phyloP scores from a whole-genome alignment of 2,797 vertebrate genomes.

The Chaenodraco wilsoni region DNA sequence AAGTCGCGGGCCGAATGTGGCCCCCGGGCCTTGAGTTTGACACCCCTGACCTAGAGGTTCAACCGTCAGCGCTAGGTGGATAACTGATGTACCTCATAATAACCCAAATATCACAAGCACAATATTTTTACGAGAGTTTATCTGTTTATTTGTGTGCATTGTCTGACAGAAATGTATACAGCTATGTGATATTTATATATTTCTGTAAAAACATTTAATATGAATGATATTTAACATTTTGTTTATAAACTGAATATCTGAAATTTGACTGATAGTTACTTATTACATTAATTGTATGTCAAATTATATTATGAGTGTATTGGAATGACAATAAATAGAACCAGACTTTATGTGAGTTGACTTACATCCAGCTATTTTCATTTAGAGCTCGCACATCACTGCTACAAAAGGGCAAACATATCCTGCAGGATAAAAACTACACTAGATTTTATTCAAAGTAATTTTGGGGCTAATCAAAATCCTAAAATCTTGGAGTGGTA shows the following conservation, averaged over 20 bases:
- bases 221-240: slow-evolving; percentile 45
- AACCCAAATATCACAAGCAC: background rate
- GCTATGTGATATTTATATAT: background rate
- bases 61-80: background rate
- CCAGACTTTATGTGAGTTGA: slow-evolving; percentile 6
- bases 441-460: background rate
- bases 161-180: slow-evolving; percentile 21
- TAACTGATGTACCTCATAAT: slow-evolving; percentile 34
- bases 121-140: background rate
- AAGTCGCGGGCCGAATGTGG: too few relatives aligned
- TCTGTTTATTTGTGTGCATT: slow-evolving; percentile 15
- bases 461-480: slow-evolving; percentile 23
- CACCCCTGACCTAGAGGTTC: too few relatives aligned
- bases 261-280: slow-evolving; percentile 13
- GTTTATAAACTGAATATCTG: slow-evolving; percentile 23
- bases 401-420: background rate
- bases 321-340: slow-evolving; percentile 44
- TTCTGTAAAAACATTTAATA: slow-evolving; percentile 21
- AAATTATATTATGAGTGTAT: slow-evolving; percentile 45
- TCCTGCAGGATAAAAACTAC: slow-evolving; percentile 9
- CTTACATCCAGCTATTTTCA: background rate
- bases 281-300: slow-evolving; percentile 29
- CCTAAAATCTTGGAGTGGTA: background rate
- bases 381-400: background rate
- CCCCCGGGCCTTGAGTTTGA: too few relatives aligned